A percentile compares a stretch with the other conserved stretches of the same genome.
Evolutionary conservation across 2,888 invertebrate genomes (phyloP).

Genomic region (Ormia ochracea): DNA sequence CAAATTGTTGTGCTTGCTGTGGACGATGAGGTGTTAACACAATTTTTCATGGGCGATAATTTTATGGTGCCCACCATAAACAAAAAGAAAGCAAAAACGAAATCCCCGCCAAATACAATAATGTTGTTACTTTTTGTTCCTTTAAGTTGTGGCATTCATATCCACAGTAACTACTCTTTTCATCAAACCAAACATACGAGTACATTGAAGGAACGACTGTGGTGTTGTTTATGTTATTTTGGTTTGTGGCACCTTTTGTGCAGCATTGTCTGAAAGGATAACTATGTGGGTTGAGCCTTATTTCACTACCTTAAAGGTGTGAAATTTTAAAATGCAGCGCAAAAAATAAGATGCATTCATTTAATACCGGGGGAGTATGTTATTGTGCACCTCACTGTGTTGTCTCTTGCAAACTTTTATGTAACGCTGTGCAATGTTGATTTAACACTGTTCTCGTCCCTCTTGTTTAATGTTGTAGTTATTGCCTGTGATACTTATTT

Average conservation of each 20-base stretch:
- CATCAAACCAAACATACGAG: too few species aligned
- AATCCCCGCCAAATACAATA: constrained; percentile 52
- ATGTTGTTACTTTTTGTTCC: constrained; percentile 35
- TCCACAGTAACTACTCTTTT: constrained; percentile 18
- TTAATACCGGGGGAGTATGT: constrained; percentile 55
- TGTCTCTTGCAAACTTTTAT: constrained; percentile 20
- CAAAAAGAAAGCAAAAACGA: constrained; percentile 44
- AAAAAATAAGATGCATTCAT: background rate
- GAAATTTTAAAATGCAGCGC: constrained; percentile 48
- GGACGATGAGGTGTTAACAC: constrained; percentile 67
- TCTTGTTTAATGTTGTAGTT: background rate
- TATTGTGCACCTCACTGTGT: constrained; percentile 46
- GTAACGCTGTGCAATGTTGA: constrained; percentile 40
- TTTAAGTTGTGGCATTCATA: constrained; percentile 37
- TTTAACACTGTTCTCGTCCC: constrained; percentile 32
- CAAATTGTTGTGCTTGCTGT: constrained; percentile 59
- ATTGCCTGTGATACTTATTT: constrained; percentile 56
- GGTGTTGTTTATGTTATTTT: constrained; percentile 41
- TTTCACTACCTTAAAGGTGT: constrained; percentile 60
- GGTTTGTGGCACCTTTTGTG: constrained; percentile 29
- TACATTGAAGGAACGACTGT: constrained; percentile 7
- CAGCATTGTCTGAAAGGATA: constrained; percentile 51
- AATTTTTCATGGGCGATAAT: constrained; percentile 69
- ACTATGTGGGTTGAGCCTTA: constrained; percentile 60
- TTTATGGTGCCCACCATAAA: constrained; percentile 65